Base-by-base conservation (phyloP, 2,113 vertebrate genomes). In the Pao palembangensis region DNA sequence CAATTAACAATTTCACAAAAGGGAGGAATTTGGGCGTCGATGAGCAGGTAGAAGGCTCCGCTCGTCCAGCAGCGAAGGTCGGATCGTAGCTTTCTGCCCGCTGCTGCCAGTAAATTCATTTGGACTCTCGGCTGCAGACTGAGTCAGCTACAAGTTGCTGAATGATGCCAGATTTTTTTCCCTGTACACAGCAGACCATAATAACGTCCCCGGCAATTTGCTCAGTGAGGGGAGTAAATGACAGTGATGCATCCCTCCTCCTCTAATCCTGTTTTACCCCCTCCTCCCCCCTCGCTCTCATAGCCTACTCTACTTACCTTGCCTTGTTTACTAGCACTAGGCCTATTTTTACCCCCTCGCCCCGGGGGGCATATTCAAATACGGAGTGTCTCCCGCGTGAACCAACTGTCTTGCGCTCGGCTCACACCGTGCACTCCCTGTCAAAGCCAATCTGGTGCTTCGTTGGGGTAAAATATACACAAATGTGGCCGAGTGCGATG, bases 291-390 rank as follows among this genome's bases (percentile, higher is more conserved):
- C 58, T 42, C n/a, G 2, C 56, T 14, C 21, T 23, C 25, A 8
- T 75, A 68, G 70, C 82, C 74, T 76, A 73, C 82, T 84, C 76
- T 44, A 71, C 76, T 85, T 83, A 73, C 50, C 60, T 83, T 90
- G 87, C 88, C 89, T 89, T 83, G 82, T 87, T 86, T 80, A 73
- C 58, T 86, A 89, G 87, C 85, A 81, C 78, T 0, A 51, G 69
- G 54, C 71, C 89, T 90, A 91, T 90, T 89, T 89, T 91, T 89
- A 88, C 85, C 82, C 66, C 57, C 43, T 77, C 41, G 67, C 88
- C 88, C 71, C 55, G 64, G 73, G 82, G 84, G 87, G 73, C 55
- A 79, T 75, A 88, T 87, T 91, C 75, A 88, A 84, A 90, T 87
- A 76, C 83, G 62, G 83, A 78, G 77, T 82, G 77, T 79, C 82